Conservation (phyloP, 2,113 vertebrate species). For the Formicarius rufipectus region DNA sequence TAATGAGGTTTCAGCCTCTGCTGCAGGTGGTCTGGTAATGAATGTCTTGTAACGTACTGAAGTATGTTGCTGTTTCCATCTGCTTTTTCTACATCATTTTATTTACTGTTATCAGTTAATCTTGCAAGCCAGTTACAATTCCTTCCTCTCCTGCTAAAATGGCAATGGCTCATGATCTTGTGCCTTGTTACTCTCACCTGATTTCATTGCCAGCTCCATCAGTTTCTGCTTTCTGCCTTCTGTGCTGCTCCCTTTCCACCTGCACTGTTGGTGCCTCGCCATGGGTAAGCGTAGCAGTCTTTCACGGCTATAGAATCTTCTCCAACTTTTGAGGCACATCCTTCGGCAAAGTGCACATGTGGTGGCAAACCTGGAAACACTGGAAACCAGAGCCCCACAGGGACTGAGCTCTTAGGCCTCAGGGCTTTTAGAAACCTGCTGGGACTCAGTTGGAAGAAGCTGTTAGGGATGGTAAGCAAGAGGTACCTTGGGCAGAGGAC, state of each 20-base stretch:
- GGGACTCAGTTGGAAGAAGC: background rate
- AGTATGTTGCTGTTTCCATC: conserved; percentile 3
- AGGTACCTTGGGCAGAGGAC: background rate
- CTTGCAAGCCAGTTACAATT: background rate
- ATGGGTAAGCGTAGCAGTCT: fast-evolving
- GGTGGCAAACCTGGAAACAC: background rate
- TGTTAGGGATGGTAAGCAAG: background rate
- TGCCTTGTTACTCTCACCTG: background rate
- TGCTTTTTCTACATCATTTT: conserved; percentile 16
- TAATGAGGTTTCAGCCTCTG: conserved; percentile 56
- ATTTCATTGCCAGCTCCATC: background rate
- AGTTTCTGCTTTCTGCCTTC: background rate
- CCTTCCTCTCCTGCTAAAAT: background rate
- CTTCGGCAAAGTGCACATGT: fast-evolving
- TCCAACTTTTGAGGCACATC: background rate
- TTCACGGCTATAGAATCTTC: too few relatives aligned
- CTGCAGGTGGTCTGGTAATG: conserved; percentile 7
- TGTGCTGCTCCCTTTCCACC: background rate
- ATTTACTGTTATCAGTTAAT: background rate
- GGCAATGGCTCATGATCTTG: background rate
- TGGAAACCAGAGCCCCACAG: background rate
- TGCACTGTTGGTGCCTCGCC: background rate
- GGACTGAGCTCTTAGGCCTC: background rate
- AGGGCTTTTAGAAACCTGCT: background rate
- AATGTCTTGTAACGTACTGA: background rate